Percentiles rank a stretch among this genome's conserved stretches.
These are phyloP conservation scores for Junonia oenone DNA, from an alignment of 2,888 invertebrate genomes.

Conservation along the genomic window DNA sequence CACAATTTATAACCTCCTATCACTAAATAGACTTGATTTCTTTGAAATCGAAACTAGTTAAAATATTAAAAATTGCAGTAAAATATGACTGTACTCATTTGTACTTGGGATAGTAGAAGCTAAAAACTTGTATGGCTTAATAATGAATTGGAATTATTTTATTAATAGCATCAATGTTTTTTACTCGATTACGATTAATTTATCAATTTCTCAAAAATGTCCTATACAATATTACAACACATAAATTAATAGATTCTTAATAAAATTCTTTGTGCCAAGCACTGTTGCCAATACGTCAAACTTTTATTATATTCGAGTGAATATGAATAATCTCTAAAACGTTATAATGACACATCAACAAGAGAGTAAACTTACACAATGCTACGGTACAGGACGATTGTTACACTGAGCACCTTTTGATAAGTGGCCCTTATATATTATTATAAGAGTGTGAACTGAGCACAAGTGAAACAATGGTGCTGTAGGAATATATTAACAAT, in stretches of 20 bases:
- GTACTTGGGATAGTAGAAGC: conserved; percentile 35
- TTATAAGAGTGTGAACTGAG: not conserved
- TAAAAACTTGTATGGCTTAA: not conserved
- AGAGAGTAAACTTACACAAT: conserved; percentile 22
- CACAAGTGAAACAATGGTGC: conserved; percentile 27
- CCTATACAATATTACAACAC: not conserved
- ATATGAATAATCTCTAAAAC: conserved; percentile 20
- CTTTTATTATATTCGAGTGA: conserved; percentile 12
- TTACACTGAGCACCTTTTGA: conserved; percentile 24
- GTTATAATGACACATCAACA: conserved; percentile 13
- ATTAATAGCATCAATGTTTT: not conserved
- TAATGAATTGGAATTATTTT: not conserved
- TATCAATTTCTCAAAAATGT: not conserved
- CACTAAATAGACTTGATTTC: conserved; percentile 50
- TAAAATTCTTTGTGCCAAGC: conserved; percentile 7
- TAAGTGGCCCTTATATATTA: not conserved
- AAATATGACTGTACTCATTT: conserved; percentile 45
- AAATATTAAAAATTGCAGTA: conserved; percentile 40
- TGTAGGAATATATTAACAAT: conserved; percentile 28
- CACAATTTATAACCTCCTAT: conserved; percentile 36
- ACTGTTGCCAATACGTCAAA: conserved; percentile 8
- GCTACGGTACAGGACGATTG: conserved; percentile 24
- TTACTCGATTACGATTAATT: not conserved
- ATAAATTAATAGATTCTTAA: not conserved
- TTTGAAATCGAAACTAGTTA: conserved; percentile 48